Evolutionary conservation across 2,113 vertebrate genomes (phyloP).

Genomic region (Vidua macroura): DNA sequence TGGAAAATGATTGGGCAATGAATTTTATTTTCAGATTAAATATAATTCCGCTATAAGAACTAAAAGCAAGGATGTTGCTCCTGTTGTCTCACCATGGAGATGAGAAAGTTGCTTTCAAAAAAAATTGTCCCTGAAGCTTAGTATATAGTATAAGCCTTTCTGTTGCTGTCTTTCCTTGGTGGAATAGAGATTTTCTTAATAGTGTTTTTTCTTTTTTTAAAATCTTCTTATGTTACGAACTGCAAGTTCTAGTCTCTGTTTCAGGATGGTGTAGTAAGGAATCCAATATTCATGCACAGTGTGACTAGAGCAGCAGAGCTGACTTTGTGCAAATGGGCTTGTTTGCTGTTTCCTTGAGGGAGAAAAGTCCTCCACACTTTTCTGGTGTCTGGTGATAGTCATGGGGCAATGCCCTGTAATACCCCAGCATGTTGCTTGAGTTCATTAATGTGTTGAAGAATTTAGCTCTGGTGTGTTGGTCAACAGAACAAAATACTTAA

Average conservation of each 20-base stretch:
- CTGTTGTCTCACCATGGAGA: not conserved
- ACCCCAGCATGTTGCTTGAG: not conserved
- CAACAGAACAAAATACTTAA: not conserved
- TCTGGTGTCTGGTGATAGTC: not conserved
- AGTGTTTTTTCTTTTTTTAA: not conserved
- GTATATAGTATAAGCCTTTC: not conserved
- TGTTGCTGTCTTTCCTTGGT: not conserved
- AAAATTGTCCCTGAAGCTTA: not conserved
- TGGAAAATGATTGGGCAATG: not conserved
- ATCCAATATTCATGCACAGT: accelerated
- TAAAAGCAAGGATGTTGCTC: not conserved
- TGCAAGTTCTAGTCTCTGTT: not conserved
- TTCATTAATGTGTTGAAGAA: not conserved
- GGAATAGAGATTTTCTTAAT: not conserved
- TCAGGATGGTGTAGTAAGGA: not conserved
- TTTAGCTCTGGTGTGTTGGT: not conserved
- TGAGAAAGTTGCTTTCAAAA: not conserved
- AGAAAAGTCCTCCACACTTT: not conserved
- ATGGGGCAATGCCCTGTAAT: not conserved
- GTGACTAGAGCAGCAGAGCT: not conserved
- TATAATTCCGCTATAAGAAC: not conserved
- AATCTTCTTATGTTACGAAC: not conserved
- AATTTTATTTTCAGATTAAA: not conserved
- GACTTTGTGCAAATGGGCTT: not conserved
- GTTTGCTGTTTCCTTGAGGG: not conserved